Percentiles rank a stretch among this genome's conserved stretches.
Conservation (phyloP, 2,888 invertebrate genomes). For the Megaustenia siamemsis region DNA sequence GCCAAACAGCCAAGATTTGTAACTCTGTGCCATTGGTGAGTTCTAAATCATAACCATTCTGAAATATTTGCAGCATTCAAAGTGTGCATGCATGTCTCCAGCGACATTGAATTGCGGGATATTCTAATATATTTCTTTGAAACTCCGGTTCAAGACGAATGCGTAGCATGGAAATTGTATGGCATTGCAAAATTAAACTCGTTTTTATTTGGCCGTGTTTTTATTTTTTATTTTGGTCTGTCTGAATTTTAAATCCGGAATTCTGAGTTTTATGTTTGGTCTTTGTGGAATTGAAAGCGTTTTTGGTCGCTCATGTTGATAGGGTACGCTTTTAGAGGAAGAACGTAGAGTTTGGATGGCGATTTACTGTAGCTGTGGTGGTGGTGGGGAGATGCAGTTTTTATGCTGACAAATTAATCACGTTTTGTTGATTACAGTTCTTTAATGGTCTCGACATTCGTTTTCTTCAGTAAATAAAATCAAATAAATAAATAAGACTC, state of each 20-base stretch:
- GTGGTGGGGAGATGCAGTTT: too few species aligned
- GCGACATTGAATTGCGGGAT: constrained; percentile 18
- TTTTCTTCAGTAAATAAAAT: too few species aligned
- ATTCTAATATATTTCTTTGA: constrained; percentile 23
- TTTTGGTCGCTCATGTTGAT: too few species aligned
- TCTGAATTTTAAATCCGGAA: background rate
- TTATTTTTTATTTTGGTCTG: background rate
- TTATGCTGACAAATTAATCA: too few species aligned
- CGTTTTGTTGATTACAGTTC: too few species aligned
- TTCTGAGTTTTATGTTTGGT: background rate
- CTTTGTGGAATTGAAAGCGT: background rate
- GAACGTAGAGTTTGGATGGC: too few species aligned
- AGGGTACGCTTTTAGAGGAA: too few species aligned
- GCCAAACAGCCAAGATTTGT: constrained; percentile 28
- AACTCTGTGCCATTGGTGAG: constrained; percentile 19
- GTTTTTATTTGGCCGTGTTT: background rate
- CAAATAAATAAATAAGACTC: too few species aligned
- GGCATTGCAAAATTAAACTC: background rate
- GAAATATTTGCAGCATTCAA: constrained; percentile 27
- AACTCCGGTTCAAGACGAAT: background rate
- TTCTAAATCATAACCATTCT: constrained; percentile 34
- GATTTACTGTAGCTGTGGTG: too few species aligned
- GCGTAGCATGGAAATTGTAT: constrained; percentile 2
- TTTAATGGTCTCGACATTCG: too few species aligned
- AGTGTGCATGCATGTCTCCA: background rate